phyloP scores from a whole-genome alignment of 2,797 vertebrate species.

The Otolemur crassicaudatus region DNA sequence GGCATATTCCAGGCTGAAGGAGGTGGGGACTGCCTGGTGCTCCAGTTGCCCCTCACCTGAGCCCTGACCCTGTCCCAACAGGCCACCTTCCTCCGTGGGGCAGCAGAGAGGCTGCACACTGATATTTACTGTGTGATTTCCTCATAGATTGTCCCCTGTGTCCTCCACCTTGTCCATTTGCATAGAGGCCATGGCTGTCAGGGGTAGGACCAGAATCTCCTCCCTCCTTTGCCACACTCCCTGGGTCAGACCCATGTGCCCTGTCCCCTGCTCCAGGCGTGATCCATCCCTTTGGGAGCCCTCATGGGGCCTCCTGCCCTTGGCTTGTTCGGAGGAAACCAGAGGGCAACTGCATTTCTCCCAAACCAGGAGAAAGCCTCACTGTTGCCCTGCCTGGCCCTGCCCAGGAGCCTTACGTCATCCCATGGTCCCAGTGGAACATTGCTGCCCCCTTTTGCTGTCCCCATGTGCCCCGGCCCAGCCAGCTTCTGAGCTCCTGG shows the following conservation, averaged over 20 bases:
- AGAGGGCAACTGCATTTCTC: neutral
- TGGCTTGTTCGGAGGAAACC: neutral
- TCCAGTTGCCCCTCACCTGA: neutral
- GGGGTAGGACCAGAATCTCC: neutral
- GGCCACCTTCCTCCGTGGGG: neutral
- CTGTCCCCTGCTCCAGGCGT: accelerated
- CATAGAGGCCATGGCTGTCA: neutral
- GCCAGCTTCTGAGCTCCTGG: neutral
- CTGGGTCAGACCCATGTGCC: neutral
- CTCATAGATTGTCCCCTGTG: neutral
- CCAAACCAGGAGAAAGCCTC: accelerated
- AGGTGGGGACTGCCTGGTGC: neutral
- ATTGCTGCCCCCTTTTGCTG: neutral
- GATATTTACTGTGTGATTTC: too few species aligned
- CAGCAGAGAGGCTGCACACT: neutral
- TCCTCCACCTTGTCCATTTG: neutral
- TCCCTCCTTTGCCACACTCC: neutral
- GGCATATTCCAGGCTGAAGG: neutral
- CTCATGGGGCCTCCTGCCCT: neutral
- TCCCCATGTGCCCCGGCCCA: neutral
- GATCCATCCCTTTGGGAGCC: neutral
- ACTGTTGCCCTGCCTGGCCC: neutral
- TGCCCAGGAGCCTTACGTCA: neutral
- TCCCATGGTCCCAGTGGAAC: neutral
- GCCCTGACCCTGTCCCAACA: too few species aligned